These are phyloP conservation scores for Phenganax marumi DNA, from an alignment of 92 coral and sea anemone species.

Conservation along the genomic window DNA sequence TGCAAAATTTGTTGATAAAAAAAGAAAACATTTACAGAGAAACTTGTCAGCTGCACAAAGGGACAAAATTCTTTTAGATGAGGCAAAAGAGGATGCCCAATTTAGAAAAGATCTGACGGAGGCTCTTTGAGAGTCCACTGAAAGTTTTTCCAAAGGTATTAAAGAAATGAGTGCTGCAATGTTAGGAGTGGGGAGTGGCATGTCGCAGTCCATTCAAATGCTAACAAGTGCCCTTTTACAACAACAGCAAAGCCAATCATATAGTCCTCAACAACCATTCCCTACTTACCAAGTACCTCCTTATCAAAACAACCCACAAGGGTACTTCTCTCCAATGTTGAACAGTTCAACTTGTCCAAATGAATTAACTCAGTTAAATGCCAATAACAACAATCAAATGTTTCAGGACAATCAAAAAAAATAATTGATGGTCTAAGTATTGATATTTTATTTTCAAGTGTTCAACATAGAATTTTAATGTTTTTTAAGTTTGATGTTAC, in stretches of 20 bases:
- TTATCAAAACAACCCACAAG: background rate
- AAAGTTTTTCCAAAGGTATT: conserved; percentile 3
- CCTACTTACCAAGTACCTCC: conserved; percentile 3
- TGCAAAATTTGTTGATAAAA: conserved; percentile 5
- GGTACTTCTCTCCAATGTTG: background rate
- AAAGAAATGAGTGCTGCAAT: conserved; percentile 15
- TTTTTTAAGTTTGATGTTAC: background rate
- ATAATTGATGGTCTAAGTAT: background rate
- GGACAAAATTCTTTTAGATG: conserved; percentile 3
- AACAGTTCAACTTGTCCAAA: background rate
- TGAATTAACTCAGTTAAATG: conserved; percentile 6
- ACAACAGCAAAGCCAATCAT: conserved; percentile 15
- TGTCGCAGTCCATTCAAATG: conserved; percentile 12
- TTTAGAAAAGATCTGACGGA: conserved; percentile 1
- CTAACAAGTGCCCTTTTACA: conserved; percentile 5
- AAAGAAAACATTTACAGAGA: conserved; percentile 8
- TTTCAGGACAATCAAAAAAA: conserved; percentile 8
- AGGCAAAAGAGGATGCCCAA: conserved; percentile 8
- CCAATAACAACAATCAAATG: conserved; percentile 8
- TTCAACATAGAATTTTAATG: background rate
- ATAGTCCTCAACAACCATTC: conserved; percentile 16
- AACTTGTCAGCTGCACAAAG: conserved; percentile 17
- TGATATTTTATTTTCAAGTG: background rate
- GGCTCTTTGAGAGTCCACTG: conserved; percentile 13
- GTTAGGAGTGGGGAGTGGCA: background rate